phyloP scores from a whole-genome alignment of 2,888 invertebrate genomes.

The Acronicta aceris region DNA sequence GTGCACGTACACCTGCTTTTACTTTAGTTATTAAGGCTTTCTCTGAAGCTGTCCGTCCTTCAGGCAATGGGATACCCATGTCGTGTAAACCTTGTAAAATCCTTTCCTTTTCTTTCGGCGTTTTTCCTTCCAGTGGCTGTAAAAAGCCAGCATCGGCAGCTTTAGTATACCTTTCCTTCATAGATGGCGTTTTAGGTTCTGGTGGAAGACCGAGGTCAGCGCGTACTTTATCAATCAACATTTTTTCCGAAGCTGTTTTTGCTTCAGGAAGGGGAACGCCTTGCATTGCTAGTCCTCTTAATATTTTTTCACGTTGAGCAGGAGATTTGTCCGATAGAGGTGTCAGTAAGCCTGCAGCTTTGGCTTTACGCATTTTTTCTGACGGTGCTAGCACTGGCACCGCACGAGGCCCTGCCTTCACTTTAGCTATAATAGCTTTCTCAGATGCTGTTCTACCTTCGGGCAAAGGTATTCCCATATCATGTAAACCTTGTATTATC shows the following conservation, averaged over 20 bases:
- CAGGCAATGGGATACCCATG: constrained; percentile 47
- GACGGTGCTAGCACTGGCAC: constrained; percentile 1
- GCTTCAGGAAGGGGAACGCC: constrained; percentile 62
- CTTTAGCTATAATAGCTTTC: constrained; percentile 17
- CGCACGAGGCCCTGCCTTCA: constrained; percentile 1
- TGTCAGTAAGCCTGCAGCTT: constrained; percentile 36
- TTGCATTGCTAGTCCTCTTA: constrained; percentile 52
- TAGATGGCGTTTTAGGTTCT: constrained; percentile 52
- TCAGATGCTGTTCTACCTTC: constrained; percentile 24
- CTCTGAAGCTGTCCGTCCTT: constrained; percentile 45
- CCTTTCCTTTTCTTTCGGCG: constrained; percentile 45
- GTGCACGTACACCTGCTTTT: not conserved
- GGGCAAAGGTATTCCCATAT: constrained; percentile 19
- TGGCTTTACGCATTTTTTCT: constrained; percentile 17
- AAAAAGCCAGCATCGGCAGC: constrained; percentile 54
- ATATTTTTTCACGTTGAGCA: constrained; percentile 55
- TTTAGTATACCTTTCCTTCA: constrained; percentile 49
- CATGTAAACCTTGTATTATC: constrained; percentile 18
- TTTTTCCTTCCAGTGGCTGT: constrained; percentile 52
- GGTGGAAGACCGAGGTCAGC: constrained; percentile 61
- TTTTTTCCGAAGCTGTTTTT: constrained; percentile 63
- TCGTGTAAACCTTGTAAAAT: constrained; percentile 40
- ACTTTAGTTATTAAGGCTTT: constrained; percentile 1
- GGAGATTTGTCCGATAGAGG: constrained; percentile 51
- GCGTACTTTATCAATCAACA: constrained; percentile 56